These are phyloP conservation scores for Drosophila orosa DNA, from an alignment of 1,140 invertebrate species.

Conservation along the genomic window DNA sequence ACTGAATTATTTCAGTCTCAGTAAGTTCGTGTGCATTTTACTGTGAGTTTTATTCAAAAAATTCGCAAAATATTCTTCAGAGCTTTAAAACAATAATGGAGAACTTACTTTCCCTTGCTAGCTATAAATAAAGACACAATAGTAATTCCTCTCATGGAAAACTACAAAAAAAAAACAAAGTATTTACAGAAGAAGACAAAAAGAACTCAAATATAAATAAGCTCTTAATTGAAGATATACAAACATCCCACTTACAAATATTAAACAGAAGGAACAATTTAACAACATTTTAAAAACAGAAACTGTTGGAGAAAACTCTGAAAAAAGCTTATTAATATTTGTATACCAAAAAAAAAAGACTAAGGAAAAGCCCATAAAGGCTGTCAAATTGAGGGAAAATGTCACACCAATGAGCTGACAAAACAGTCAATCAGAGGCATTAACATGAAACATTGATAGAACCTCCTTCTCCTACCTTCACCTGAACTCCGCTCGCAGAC, in stretches of 20 bases:
- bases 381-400: conserved; percentile 13
- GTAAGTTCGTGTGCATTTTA: not conserved
- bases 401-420: conserved; percentile 19
- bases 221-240: not conserved
- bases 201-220: conserved; percentile 18
- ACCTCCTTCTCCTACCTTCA: not conserved
- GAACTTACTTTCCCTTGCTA: not conserved
- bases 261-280: not conserved
- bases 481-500: conserved; percentile 8
- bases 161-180: no score
- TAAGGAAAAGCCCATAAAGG: not conserved
- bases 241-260: conserved; percentile 2
- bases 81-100: not conserved
- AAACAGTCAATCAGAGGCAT: conserved; percentile 44
- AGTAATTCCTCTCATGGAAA: not conserved
- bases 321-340: not conserved
- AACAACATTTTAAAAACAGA: not conserved
- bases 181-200: no score
- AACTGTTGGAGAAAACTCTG: not conserved
- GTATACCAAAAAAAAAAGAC: not conserved
- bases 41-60: not conserved
- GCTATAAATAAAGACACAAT: conserved; percentile 1
- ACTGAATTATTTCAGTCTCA: not conserved
- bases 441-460: conserved; percentile 48
- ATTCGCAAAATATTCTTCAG: not conserved